A percentile compares a stretch with the other conserved stretches of the same genome.
Evolutionary conservation across 2,113 vertebrate genomes (phyloP).

Genomic region (Talpa occidentalis): DNA sequence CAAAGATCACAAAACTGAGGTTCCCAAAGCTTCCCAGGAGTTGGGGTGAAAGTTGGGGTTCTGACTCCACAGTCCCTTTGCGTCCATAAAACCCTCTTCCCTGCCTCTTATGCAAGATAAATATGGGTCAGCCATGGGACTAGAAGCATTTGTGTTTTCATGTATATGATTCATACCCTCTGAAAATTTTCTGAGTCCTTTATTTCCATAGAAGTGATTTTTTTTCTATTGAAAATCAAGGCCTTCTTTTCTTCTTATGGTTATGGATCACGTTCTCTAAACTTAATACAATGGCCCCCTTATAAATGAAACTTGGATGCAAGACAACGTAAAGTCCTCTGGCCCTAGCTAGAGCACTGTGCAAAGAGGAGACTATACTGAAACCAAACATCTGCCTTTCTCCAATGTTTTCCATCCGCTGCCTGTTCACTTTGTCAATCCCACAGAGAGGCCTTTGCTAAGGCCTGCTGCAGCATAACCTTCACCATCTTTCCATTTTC

Average conservation of each 20-base stretch:
- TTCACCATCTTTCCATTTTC: slow-evolving; percentile 79
- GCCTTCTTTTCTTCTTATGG: neutral
- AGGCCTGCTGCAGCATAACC: slow-evolving; percentile 71
- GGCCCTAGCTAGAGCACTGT: no score
- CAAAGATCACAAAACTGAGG: neutral
- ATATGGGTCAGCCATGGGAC: neutral
- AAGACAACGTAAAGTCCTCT: neutral
- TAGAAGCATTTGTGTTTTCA: neutral
- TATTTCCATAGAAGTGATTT: neutral
- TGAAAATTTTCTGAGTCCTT: neutral
- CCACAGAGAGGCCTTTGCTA: slow-evolving; percentile 56
- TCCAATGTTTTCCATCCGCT: slow-evolving; percentile 65
- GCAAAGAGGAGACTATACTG: neutral
- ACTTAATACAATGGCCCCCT: neutral
- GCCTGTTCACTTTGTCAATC: slow-evolving; percentile 68
- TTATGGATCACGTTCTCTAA: neutral
- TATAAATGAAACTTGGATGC: neutral
- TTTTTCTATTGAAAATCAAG: neutral
- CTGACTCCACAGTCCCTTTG: neutral
- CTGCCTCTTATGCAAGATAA: neutral
- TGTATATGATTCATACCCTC: neutral
- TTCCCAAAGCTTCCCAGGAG: neutral
- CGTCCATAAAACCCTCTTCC: neutral
- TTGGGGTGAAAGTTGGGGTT: neutral
- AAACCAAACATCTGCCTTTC: neutral